Evolutionary conservation across 2,113 vertebrate genomes (phyloP), one percentile per base, ranked within the genome.

Genomic region (Myanophis thanlyinensis): DNA sequence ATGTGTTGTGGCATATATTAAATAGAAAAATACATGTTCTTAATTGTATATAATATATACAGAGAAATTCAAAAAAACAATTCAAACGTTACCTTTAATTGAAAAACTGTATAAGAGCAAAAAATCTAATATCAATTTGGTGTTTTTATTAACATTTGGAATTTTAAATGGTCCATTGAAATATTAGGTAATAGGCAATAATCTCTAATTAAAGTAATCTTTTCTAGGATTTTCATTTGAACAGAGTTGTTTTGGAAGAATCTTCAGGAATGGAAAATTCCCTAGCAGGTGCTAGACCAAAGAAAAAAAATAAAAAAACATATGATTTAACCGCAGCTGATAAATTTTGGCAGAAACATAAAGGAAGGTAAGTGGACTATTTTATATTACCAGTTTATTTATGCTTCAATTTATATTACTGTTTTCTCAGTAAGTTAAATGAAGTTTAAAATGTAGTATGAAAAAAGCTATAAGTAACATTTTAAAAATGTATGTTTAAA

Each of bases 301-400:
- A 99, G 96, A 99, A 99, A 97, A 99, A 99, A 97, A 99, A 97
- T 95, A 99, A 98, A 93, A 99, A 99, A 95, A 98, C 97, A 90
- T 99, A 99, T 85, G 99, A 99, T 97, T 98, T 99, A 96, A 99
- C 99, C 15, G 96, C 98, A 8, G 98, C 98, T 85, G 99, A 99
- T 98, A 98, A 95, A 96, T 99, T 99, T 97, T 99, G 99, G 99
- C 99, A 99, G 96, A 99, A 98, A 56, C 99, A 99, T 97, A 99
- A 99, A 97, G 99, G 99, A 97, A 99, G 99, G 99, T 99, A 94
- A 97, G 98, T 92, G 40, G 1, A 51, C 73, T 88, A 93, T 90
- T 54, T 93, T 80, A 40, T 93, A 1, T 54, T 86, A 48, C 20
- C 46, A 91, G 56, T 62, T 73, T 23, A 51, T 0, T 40, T 84